Evolutionary conservation across 2,797 vertebrate species (phyloP).

Genomic region (Zenarchopterus dispar): DNA sequence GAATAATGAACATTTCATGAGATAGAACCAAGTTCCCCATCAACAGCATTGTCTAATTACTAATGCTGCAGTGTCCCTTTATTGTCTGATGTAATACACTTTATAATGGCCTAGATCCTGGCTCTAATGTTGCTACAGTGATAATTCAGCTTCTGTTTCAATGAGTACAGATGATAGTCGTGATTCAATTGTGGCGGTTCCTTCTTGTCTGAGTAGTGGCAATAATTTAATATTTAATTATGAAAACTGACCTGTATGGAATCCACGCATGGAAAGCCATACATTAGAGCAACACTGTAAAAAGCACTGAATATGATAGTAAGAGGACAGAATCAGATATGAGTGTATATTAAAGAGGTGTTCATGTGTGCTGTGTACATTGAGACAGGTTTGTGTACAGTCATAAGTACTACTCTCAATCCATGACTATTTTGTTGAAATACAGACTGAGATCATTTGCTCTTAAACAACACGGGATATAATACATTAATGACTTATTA

Average conservation of each 20-base stretch:
- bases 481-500: too few species aligned
- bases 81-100: neutral
- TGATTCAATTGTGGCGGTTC: conserved; percentile 36
- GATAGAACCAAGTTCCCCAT: too few species aligned
- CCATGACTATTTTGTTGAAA: too few species aligned
- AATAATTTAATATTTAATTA: conserved; percentile 63
- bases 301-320: conserved; percentile 29
- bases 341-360: neutral
- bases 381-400: too few species aligned
- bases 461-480: too few species aligned
- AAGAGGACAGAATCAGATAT: neutral
- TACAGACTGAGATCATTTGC: too few species aligned
- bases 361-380: too few species aligned
- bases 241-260: conserved; percentile 46
- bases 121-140: conserved; percentile 8
- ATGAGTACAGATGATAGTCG: conserved; percentile 13
- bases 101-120: conserved; percentile 4
- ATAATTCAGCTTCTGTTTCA: conserved; percentile 22
- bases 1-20: too few species aligned
- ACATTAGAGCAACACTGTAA: conserved; percentile 21
- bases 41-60: too few species aligned
- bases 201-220: conserved; percentile 48
- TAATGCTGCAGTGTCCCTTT: too few species aligned
- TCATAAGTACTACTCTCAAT: too few species aligned
- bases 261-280: conserved; percentile 28